Evolutionary conservation across 2,797 vertebrate species (phyloP).

Genomic region (Amniataba percoides): DNA sequence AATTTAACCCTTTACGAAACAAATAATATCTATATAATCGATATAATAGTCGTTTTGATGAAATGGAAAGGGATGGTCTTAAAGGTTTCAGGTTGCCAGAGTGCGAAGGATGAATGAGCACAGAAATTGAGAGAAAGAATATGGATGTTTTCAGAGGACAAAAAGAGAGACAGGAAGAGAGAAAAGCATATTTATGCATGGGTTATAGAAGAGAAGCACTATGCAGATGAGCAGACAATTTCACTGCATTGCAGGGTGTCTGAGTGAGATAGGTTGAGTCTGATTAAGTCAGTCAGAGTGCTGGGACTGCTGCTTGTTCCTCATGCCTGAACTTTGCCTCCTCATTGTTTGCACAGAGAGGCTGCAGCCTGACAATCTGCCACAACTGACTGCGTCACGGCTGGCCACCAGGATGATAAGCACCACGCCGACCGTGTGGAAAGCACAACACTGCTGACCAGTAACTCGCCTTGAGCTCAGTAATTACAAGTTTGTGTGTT

Average conservation of each 20-base stretch:
- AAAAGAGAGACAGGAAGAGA: conserved; percentile 8
- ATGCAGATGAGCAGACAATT: conserved; percentile 69
- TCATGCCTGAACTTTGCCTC: conserved; percentile 81
- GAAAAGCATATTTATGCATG: conserved; percentile 13
- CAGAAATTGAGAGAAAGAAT: neutral
- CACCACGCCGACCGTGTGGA: conserved; percentile 47
- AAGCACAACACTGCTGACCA: conserved; percentile 48
- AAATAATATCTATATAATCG: too few relatives aligned
- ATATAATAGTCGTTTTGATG: neutral
- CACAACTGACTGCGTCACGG: conserved; percentile 64
- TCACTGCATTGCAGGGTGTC: conserved; percentile 79
- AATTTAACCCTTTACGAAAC: conserved; percentile 25
- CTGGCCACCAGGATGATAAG: conserved; percentile 47
- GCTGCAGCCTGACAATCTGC: conserved; percentile 59
- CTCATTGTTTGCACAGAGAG: conserved; percentile 75
- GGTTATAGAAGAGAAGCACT: conserved; percentile 45
- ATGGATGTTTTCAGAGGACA: neutral
- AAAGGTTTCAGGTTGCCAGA: neutral
- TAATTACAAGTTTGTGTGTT: conserved; percentile 43
- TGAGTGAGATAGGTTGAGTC: conserved; percentile 57
- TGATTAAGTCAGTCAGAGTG: conserved; percentile 62
- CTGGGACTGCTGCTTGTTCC: conserved; percentile 49
- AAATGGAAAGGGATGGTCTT: neutral
- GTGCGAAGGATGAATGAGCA: neutral
- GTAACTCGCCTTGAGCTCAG: conserved; percentile 8